Conservation (phyloP, 1,140 invertebrate genomes). For the Neocloeon triangulifer region DNA sequence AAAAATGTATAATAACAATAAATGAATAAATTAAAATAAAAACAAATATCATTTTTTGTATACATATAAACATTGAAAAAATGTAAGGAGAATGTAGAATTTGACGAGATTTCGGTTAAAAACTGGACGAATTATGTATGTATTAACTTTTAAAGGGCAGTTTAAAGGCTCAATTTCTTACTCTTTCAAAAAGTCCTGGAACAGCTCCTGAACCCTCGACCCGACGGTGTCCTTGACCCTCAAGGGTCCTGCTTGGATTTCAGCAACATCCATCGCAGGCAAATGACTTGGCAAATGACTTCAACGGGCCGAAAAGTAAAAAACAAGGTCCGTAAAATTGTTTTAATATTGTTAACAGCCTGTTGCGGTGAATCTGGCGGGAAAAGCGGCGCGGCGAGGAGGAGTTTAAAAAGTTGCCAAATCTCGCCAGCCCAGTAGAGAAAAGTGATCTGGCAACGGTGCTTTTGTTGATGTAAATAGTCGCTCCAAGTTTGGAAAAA, state of each 20-base stretch:
- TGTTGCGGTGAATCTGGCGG: neutral
- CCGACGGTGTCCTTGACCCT: conserved; percentile 74
- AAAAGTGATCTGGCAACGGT: no score
- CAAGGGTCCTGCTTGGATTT: conserved; percentile 31
- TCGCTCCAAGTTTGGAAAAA: no score
- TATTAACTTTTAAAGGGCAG: neutral
- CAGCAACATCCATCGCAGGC: conserved; percentile 40
- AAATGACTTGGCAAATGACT: neutral
- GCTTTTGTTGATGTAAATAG: no score
- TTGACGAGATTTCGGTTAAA: no score
- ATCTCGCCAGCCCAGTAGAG: no score
- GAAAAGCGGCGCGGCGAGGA: no score
- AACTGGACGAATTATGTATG: no score
- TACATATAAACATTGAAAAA: neutral
- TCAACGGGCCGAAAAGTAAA: no score
- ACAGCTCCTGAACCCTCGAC: conserved; percentile 78
- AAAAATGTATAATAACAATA: no score
- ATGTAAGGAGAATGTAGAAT: no score
- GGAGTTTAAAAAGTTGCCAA: no score
- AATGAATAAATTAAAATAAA: conserved; percentile 3
- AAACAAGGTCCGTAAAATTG: neutral
- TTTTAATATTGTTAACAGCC: neutral
- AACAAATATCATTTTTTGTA: conserved; percentile 4
- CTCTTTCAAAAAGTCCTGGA: conserved; percentile 90
- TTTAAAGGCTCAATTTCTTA: conserved; percentile 26